These are phyloP conservation scores for Clarias laeviceps DNA, from an alignment of 2,797 vertebrate genomes.

Conservation along the genomic window DNA sequence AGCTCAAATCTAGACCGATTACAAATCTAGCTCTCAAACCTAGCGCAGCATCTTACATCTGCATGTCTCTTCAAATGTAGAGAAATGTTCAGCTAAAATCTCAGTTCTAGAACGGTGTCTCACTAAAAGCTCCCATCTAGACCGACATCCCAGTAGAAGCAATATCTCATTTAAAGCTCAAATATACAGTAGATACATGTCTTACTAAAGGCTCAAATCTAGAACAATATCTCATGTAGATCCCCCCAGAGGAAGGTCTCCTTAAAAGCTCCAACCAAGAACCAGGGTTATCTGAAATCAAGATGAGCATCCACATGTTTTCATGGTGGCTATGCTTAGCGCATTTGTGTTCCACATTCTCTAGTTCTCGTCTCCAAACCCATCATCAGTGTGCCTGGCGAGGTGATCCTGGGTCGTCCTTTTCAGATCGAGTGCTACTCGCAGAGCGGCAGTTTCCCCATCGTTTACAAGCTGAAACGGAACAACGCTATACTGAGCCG, in stretches of 20 bases:
- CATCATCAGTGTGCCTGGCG: slow-evolving; percentile 53
- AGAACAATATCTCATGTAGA: too few species aligned
- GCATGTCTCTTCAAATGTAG: background rate
- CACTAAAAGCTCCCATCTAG: background rate
- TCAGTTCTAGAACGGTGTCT: background rate
- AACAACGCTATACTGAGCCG: accelerated
- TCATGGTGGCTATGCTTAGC: background rate
- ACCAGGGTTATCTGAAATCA: background rate
- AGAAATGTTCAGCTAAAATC: background rate
- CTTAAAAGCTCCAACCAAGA: background rate
- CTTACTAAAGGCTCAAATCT: too few species aligned
- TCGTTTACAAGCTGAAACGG: slow-evolving; percentile 69
- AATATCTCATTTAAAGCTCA: background rate
- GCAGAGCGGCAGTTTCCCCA: slow-evolving; percentile 67
- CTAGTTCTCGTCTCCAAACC: slow-evolving; percentile 63
- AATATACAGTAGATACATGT: too few species aligned
- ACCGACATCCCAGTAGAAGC: background rate
- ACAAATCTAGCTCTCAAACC: too few species aligned
- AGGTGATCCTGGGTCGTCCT: slow-evolving; percentile 56
- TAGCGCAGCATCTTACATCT: background rate
- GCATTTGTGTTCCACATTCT: background rate
- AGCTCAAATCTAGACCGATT: too few species aligned
- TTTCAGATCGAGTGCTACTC: slow-evolving; percentile 68
- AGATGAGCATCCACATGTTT: background rate
- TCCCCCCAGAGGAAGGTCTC: background rate